Percentiles rank a stretch among this genome's conserved stretches.
Conservation (phyloP, 2,888 invertebrate species). For the Hedya salicella region DNA sequence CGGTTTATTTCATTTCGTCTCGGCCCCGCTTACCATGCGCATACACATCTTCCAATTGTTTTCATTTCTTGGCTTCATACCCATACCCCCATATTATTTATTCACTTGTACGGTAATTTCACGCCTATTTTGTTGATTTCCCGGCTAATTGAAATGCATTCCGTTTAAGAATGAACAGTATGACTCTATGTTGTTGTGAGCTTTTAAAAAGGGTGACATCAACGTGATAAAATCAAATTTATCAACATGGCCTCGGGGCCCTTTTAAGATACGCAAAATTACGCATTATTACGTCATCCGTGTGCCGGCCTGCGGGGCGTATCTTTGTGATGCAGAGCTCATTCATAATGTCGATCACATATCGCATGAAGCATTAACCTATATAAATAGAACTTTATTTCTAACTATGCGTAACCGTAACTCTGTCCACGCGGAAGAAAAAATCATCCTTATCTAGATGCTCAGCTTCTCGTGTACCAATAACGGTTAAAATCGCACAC, state of each 20-base stretch:
- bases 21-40: conserved; percentile 32
- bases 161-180: background rate
- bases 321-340: conserved; percentile 41
- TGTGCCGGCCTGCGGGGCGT: conserved; percentile 32
- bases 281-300: conserved; percentile 32
- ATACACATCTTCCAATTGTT: conserved; percentile 34
- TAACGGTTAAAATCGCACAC: no score
- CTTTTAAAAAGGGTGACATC: conserved; percentile 32
- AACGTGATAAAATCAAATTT: conserved; percentile 28
- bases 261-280: conserved; percentile 19
- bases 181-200: background rate
- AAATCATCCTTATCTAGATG: no score
- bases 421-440: no score
- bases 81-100: conserved; percentile 4
- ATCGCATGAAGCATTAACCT: conserved; percentile 69
- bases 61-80: conserved; percentile 8
- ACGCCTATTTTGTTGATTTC: conserved; percentile 23
- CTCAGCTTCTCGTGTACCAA: no score
- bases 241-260: background rate
- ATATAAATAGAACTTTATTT: conserved; percentile 50
- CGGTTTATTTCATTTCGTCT: conserved; percentile 64
- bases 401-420: no score
- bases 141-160: conserved; percentile 18
- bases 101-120: conserved; percentile 11
- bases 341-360: conserved; percentile 57